A percentile compares a stretch with the other conserved stretches of the same genome.
Evolutionary conservation across 2,888 invertebrate genomes (phyloP).

Genomic region (Napeogenes inachia): DNA sequence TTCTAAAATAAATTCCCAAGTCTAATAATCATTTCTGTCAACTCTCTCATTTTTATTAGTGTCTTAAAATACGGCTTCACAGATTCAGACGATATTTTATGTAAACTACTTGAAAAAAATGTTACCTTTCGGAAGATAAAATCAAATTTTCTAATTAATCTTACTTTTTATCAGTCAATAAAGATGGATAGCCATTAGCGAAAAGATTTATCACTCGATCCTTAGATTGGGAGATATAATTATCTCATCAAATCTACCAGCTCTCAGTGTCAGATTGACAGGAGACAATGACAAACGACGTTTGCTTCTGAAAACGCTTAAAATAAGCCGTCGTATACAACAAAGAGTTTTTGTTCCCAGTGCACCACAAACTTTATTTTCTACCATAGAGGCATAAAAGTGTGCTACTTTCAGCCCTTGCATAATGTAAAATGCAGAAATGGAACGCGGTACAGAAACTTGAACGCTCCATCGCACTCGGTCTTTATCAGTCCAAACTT

Average conservation of each 20-base stretch:
- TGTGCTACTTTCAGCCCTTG: conserved; percentile 29
- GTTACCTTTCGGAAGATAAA: too few species aligned
- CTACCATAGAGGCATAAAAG: conserved; percentile 34
- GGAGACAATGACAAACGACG: conserved; percentile 53
- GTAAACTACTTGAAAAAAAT: not conserved
- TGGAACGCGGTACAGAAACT: conserved; percentile 26
- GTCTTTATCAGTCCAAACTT: conserved; percentile 10
- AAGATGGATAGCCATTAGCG: conserved; percentile 22
- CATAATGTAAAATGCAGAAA: conserved; percentile 25
- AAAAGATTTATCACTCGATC: conserved; percentile 28
- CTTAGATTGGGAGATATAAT: conserved; percentile 35
- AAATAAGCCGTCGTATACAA: conserved; percentile 19
- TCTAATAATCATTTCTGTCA: too few species aligned
- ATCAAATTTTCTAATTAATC: not conserved
- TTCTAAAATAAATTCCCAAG: too few species aligned
- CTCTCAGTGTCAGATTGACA: conserved; percentile 32
- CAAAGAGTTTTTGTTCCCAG: conserved; percentile 42
- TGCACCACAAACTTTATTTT: conserved; percentile 45
- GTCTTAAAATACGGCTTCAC: too few species aligned
- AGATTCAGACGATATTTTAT: too few species aligned
- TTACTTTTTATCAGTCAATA: conserved; percentile 13
- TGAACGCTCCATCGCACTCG: conserved; percentile 22
- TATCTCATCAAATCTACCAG: conserved; percentile 34
- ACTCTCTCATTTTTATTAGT: too few species aligned
- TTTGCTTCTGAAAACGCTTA: conserved; percentile 40